Base-by-base conservation (phyloP, 2,888 invertebrate species). In the Euzophera pinguis region DNA sequence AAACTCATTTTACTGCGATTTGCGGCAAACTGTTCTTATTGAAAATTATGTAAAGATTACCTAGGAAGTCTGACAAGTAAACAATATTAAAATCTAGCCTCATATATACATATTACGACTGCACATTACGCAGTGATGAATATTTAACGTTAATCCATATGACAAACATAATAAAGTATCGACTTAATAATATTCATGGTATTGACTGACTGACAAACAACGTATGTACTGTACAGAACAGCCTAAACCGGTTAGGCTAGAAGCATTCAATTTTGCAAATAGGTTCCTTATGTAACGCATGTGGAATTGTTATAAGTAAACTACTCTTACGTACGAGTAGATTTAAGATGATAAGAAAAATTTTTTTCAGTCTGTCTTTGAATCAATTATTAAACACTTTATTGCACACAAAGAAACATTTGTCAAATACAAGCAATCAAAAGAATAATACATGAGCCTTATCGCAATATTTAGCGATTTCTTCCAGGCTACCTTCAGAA, bases 61-160 rank as follows among this genome's bases (percentile, higher is more conserved):
- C 49, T 39, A 39, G 49, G 49, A 50, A 50, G 49, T 39, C 9
- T 6, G n/a, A 37, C 27, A 22, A 29, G 14, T 38, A 50, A 50
- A 50, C 39, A 39, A 5, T 12, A 9, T 17, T 22, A 10, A n/a
- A 22, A 9, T 5, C 38, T 27, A 37, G 37, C n/a, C 48, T 9
- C n/a, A n/a, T 41, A 39, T 9, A 16, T 17, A 32, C 14, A 48
- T 39, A 32, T 39, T 49, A 49, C 37, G 37, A 38, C 37, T 37
- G 48, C 17, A 48, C 7, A 48, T 27, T 38, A 38, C 14, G 27
- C 49, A 39, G 14, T 16, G 32, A 14, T 50, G 10, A 45, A 45
- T 16, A 32, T 32, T 22, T 22, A 22, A 22, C 22, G 32, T 10
- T 39, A 50, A 50, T 39, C 13, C 13, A 32, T 14, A 10, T 39